Evolutionary conservation across 2,113 vertebrate genomes (phyloP).

Genomic region (Rhineura floridana): DNA sequence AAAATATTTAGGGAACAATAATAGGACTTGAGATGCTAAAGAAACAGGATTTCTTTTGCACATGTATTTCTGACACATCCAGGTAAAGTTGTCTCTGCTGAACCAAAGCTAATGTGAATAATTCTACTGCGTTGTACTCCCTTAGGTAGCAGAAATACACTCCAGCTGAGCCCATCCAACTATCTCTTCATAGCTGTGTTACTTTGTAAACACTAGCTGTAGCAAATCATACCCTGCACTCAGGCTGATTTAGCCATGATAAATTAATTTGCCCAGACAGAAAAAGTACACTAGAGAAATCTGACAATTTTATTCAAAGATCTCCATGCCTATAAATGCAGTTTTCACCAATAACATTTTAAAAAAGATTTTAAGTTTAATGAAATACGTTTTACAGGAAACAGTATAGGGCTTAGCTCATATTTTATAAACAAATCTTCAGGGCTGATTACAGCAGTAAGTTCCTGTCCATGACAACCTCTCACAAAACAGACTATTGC

Average conservation of each 20-base stretch:
- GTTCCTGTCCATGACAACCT: not conserved
- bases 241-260: not conserved
- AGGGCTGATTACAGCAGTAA: not conserved
- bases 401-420: not conserved
- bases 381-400: not conserved
- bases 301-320: not conserved
- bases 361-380: not conserved
- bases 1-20: not conserved
- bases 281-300: not conserved
- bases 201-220: not conserved
- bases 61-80: not conserved
- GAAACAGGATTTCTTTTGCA: not conserved
- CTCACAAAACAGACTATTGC: not conserved
- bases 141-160: constrained; percentile 8
- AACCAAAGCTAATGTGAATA: not conserved
- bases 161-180: not conserved
- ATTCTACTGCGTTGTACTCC: not conserved
- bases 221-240: not conserved
- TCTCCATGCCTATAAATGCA: not conserved
- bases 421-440: not conserved
- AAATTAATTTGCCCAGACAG: not conserved
- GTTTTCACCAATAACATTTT: constrained; percentile 19
- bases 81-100: not conserved
- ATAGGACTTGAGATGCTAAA: not conserved
- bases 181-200: not conserved